Evolutionary conservation across 2,113 vertebrate genomes (phyloP).

Genomic region (Meles meles): DNA sequence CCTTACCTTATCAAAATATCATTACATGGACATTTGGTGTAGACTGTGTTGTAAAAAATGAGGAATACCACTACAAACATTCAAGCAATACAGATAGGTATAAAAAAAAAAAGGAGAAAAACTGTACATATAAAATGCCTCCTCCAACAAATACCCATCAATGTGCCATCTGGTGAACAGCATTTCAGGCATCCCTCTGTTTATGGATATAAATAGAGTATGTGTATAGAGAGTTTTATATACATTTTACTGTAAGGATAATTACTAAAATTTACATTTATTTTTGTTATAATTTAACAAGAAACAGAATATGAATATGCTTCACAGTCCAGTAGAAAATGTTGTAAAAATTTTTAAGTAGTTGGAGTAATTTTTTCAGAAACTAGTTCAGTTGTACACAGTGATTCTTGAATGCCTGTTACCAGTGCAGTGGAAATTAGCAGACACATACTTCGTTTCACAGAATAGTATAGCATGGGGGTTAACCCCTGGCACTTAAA

Average conservation of each 20-base stretch:
- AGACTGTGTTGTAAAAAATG: background rate
- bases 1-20: background rate
- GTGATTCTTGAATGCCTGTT: background rate
- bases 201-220: background rate
- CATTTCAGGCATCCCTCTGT: background rate
- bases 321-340: background rate
- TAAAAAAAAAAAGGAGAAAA: background rate
- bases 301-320: background rate
- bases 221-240: background rate
- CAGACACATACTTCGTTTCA: background rate
- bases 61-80: background rate
- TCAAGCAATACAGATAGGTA: background rate
- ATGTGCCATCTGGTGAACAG: background rate
- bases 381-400: background rate
- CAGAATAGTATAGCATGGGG: too few relatives aligned
- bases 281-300: constrained; percentile 27
- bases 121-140: background rate
- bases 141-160: background rate
- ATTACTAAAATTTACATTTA: background rate
- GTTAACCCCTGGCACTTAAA: background rate
- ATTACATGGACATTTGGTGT: background rate
- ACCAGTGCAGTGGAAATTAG: background rate
- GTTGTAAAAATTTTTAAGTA: background rate
- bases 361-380: background rate
- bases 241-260: background rate